These are phyloP conservation scores for Sebastes jordani DNA, from an alignment of 2,797 vertebrate genomes.

Conservation along the genomic window DNA sequence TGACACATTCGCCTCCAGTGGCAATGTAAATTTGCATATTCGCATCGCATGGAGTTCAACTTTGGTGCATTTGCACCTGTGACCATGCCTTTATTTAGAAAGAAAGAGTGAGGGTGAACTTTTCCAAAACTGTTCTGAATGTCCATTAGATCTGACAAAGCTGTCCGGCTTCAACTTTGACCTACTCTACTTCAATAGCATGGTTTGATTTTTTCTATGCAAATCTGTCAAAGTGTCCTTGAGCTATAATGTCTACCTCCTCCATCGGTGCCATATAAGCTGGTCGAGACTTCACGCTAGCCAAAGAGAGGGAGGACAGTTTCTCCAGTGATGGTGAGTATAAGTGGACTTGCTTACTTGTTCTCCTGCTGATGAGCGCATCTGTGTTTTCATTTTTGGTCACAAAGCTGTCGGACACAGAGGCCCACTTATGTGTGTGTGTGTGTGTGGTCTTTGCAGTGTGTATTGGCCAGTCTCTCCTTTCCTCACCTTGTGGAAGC, in stretches of 20 bases:
- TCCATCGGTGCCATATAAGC: neutral
- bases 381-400: constrained; percentile 50
- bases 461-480: constrained; percentile 76
- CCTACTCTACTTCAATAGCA: neutral
- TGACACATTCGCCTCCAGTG: no score
- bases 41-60: neutral
- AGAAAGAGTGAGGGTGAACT: neutral
- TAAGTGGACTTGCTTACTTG: constrained; percentile 16
- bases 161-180: neutral
- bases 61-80: neutral
- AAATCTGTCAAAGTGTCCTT: constrained; percentile 9
- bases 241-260: neutral
- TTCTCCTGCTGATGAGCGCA: constrained; percentile 17
- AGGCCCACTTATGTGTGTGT: neutral
- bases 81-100: neutral
- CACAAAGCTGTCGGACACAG: constrained; percentile 31
- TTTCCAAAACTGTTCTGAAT: neutral
- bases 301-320: neutral
- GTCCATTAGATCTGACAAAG: neutral
- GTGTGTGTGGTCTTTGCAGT: constrained; percentile 19
- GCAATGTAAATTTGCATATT: neutral
- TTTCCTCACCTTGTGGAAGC: constrained; percentile 87
- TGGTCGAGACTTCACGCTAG: neutral
- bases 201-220: neutral
- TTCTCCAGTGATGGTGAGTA: neutral